Percentiles rank a stretch among this genome's conserved stretches.
Evolutionary conservation across 2,797 vertebrate genomes (phyloP).

Genomic region (Ibycter americanus): DNA sequence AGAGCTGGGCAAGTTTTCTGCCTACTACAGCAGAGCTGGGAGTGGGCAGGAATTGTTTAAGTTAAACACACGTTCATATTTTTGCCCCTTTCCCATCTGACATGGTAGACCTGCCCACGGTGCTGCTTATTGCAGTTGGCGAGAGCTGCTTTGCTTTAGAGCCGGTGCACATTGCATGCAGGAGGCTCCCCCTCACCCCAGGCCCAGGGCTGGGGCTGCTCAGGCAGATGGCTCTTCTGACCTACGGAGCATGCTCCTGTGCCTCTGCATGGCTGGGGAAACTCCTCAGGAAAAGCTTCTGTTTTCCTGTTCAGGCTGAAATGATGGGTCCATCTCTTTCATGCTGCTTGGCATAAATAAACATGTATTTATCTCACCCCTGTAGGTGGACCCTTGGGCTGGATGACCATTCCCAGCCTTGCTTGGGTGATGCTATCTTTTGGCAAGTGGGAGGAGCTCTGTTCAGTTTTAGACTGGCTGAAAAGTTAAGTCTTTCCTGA

Average conservation of each 20-base stretch:
- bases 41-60: background rate
- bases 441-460: background rate
- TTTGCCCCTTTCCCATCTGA: background rate
- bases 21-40: background rate
- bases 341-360: background rate
- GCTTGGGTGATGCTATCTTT: background rate
- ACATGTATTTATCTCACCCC: background rate
- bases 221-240: background rate
- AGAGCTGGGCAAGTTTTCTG: background rate
- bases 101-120: background rate
- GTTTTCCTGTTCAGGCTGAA: background rate
- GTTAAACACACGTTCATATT: background rate
- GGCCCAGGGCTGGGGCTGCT: background rate
- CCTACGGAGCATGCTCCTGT: fast-evolving
- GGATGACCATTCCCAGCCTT: background rate
- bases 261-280: background rate
- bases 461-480: background rate
- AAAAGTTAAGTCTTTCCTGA: background rate
- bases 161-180: fast-evolving
- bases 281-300: background rate
- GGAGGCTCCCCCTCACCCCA: background rate
- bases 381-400: background rate
- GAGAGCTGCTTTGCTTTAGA: background rate
- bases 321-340: fast-evolving
- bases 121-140: background rate